Evolutionary conservation across 2,888 invertebrate species (phyloP).

Genomic region (Spodoptera exigua): DNA sequence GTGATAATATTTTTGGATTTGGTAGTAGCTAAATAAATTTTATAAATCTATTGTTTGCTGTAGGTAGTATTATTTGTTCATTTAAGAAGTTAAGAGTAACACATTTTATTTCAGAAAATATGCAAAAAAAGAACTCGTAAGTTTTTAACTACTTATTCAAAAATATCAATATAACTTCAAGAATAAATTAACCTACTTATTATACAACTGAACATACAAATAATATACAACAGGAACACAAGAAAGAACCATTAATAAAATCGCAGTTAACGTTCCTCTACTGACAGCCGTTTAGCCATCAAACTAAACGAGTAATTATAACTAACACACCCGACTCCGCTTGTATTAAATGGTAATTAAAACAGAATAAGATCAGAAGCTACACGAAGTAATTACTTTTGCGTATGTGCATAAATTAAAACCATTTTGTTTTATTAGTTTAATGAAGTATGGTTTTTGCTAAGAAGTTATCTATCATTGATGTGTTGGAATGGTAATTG

Average conservation of each 20-base stretch:
- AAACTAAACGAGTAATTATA: conserved; percentile 54
- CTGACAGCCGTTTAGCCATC: conserved; percentile 54
- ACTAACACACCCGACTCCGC: conserved; percentile 42
- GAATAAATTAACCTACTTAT: conserved; percentile 4
- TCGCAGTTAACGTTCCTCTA: conserved; percentile 35
- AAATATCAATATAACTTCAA: too few species aligned
- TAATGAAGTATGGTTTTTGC: not conserved
- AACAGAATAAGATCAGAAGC: conserved; percentile 58
- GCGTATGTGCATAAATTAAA: conserved; percentile 58
- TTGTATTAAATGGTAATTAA: conserved; percentile 54
- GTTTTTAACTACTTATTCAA: too few species aligned
- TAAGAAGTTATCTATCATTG: not conserved
- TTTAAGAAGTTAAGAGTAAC: too few species aligned
- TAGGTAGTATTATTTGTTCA: too few species aligned
- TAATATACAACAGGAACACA: conserved; percentile 8
- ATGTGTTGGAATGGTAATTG: too few species aligned
- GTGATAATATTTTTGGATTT: too few species aligned
- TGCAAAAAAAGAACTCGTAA: too few species aligned
- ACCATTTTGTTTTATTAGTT: conserved; percentile 51
- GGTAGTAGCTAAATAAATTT: too few species aligned
- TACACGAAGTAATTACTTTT: conserved; percentile 50
- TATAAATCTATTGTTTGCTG: too few species aligned
- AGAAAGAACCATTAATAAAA: conserved; percentile 39
- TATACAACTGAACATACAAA: not conserved
- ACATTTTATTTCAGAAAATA: too few species aligned